phyloP scores from a whole-genome alignment of 2,113 vertebrate genomes.

The Corvus moneduloides region DNA sequence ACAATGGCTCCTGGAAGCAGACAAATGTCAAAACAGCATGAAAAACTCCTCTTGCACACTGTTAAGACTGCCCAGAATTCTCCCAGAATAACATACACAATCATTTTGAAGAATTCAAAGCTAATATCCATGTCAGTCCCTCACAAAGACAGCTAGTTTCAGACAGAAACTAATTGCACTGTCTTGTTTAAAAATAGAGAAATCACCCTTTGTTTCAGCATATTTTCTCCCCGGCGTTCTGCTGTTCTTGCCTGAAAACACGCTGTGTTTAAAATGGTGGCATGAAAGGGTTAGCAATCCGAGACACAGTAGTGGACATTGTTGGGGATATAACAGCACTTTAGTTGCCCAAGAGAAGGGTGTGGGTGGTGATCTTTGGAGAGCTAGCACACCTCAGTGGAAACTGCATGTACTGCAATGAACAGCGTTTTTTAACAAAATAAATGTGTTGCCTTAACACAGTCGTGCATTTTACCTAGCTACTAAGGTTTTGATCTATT shows the following conservation, averaged over 20 bases:
- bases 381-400: constrained; percentile 69
- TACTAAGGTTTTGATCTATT: not conserved
- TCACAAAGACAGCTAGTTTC: not conserved
- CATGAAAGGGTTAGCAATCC: constrained; percentile 8
- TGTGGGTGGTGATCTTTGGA: constrained; percentile 40
- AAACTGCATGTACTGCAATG: constrained; percentile 29
- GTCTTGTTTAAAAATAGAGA: constrained; percentile 16
- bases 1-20: constrained; percentile 32
- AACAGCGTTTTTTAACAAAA: not conserved
- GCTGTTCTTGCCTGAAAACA: not conserved
- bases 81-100: not conserved
- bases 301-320: not conserved
- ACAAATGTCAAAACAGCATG: constrained; percentile 51
- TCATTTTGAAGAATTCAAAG: constrained; percentile 8
- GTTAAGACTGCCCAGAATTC: not conserved
- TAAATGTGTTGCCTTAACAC: not conserved
- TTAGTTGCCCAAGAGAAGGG: not conserved
- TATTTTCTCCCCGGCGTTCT: not conserved
- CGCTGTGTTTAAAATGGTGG: constrained; percentile 16
- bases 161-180: not conserved
- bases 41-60: constrained; percentile 2
- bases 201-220: constrained; percentile 28
- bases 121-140: not conserved
- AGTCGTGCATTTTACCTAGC: not conserved
- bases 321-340: not conserved